Conservation (phyloP, 2,113 vertebrate genomes). For the Epinephelus moara region DNA sequence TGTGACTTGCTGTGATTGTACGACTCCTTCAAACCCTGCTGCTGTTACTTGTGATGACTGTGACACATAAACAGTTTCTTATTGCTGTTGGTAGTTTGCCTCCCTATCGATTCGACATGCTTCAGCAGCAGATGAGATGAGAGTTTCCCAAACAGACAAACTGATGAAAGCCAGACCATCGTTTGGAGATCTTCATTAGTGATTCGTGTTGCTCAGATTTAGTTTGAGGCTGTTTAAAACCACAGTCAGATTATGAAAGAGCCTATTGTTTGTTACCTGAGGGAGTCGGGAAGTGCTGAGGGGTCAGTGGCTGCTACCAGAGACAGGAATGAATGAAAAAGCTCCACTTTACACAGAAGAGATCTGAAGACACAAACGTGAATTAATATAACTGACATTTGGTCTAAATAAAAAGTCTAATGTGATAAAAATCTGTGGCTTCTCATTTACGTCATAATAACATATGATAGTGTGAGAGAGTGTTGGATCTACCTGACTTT, state of each 20-base stretch:
- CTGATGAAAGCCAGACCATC: not conserved
- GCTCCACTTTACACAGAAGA: conserved; percentile 91
- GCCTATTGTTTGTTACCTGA: conserved; percentile 86
- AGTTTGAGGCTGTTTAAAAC: not conserved
- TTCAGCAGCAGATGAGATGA: not conserved
- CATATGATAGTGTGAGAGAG: not conserved
- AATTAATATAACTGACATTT: too few relatives aligned
- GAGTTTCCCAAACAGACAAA: not conserved
- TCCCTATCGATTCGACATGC: not conserved
- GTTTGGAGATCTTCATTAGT: not conserved
- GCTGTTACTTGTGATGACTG: not conserved
- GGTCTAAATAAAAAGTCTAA: not conserved
- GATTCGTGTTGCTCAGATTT: not conserved
- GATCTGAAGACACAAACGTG: conserved; percentile 84
- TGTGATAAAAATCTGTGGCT: not conserved
- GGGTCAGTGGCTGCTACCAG: conserved; percentile 84
- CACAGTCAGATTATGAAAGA: not conserved
- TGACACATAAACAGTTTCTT: not conserved
- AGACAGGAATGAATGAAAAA: conserved; percentile 90
- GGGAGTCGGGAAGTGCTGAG: conserved; percentile 85
- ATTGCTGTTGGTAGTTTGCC: too few relatives aligned
- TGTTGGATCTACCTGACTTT: conserved; percentile 86
- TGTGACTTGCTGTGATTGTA: not conserved
- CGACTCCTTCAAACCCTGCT: not conserved
- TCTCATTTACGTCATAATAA: not conserved